Evolutionary conservation across 2,888 invertebrate species (phyloP).

Genomic region (Yponomeuta malinellus): DNA sequence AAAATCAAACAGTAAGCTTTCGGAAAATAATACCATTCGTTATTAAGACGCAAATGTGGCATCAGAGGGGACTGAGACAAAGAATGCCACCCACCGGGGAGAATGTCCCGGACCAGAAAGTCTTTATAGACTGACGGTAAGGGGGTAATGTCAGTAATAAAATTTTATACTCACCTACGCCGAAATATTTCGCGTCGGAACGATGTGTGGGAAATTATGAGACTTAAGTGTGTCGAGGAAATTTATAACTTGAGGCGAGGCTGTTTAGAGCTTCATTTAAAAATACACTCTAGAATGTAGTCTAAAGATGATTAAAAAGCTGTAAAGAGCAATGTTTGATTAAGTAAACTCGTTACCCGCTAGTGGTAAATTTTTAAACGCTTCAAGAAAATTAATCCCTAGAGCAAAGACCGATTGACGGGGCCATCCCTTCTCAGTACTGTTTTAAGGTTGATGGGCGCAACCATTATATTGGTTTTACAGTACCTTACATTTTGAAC

Average conservation of each 20-base stretch:
- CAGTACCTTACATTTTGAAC: too few relatives aligned
- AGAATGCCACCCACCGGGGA: constrained; percentile 36
- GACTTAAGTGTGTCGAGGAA: constrained; percentile 42
- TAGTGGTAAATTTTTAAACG: constrained; percentile 29
- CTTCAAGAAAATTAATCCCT: constrained; percentile 54
- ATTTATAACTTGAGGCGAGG: constrained; percentile 46
- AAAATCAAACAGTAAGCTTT: constrained; percentile 65
- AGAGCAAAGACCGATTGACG: constrained; percentile 25
- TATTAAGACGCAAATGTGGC: constrained; percentile 70
- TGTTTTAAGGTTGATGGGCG: not conserved
- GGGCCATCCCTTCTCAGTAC: not conserved
- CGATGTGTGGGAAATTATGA: constrained; percentile 69
- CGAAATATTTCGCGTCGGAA: constrained; percentile 70
- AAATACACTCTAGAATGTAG: not conserved
- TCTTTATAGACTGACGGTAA: constrained; percentile 63
- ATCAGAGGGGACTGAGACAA: constrained; percentile 62
- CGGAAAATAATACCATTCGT: constrained; percentile 64
- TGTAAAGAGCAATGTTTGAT: not conserved
- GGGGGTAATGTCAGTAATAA: constrained; percentile 68
- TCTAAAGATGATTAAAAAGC: not conserved
- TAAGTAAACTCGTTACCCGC: constrained; percentile 12
- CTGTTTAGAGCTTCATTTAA: constrained; percentile 21
- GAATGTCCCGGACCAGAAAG: constrained; percentile 52
- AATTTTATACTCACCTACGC: constrained; percentile 58
- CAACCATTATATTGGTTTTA: not conserved